phyloP scores from a whole-genome alignment of 2,797 vertebrate genomes.

The Nannoperca obscura region DNA sequence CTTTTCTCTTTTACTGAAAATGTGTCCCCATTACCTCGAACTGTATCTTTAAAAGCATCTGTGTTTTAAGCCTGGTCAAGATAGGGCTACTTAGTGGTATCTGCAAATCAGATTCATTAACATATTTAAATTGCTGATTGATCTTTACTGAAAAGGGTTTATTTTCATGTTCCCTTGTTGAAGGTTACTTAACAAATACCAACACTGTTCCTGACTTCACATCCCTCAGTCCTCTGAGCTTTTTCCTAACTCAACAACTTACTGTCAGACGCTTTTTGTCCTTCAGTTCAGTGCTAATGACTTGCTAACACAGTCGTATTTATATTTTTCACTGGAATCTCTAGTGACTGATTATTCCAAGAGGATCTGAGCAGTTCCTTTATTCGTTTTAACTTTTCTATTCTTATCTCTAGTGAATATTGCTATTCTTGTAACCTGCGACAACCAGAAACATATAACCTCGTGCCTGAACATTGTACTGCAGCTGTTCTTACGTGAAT shows the following conservation, averaged over 20 bases:
- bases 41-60: slow-evolving; percentile 56
- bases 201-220: slow-evolving; percentile 32
- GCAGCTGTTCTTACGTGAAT: slow-evolving; percentile 45
- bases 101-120: slow-evolving; percentile 66
- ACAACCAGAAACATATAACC: slow-evolving; percentile 29
- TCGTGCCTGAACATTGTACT: slow-evolving; percentile 32
- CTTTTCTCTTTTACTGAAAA: slow-evolving; percentile 24
- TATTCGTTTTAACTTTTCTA: background rate
- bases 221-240: slow-evolving; percentile 11
- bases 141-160: slow-evolving; percentile 26
- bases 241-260: slow-evolving; percentile 23
- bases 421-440: slow-evolving; percentile 27
- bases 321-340: slow-evolving; percentile 20
- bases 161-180: slow-evolving; percentile 18
- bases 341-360: slow-evolving; percentile 24
- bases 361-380: slow-evolving; percentile 12
- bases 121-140: slow-evolving; percentile 60
- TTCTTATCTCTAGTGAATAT: slow-evolving; percentile 32
- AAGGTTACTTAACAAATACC: slow-evolving; percentile 41
- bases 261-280: slow-evolving; percentile 21
- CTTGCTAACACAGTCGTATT: slow-evolving; percentile 15
- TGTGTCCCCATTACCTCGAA: slow-evolving; percentile 42
- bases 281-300: slow-evolving; percentile 27
- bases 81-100: slow-evolving; percentile 57
- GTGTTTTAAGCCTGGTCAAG: slow-evolving; percentile 60